A percentile compares a stretch with the other conserved stretches of the same genome.
phyloP scores from a whole-genome alignment of 1,140 invertebrate genomes.

The Saccostrea echinata region DNA sequence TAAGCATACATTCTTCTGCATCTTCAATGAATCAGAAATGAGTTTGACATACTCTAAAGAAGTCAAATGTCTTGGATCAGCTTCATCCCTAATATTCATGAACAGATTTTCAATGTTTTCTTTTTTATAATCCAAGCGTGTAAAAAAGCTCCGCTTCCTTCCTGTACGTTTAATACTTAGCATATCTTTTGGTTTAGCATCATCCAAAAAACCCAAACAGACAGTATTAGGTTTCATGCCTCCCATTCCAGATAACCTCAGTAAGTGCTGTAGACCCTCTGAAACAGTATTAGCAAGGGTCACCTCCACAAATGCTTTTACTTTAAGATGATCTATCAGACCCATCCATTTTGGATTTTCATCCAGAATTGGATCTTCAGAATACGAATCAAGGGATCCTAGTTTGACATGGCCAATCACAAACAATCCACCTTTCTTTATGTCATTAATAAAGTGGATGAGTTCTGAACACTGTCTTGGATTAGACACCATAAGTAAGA shows the following conservation, averaged over 20 bases:
- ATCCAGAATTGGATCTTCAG: conserved; percentile 79
- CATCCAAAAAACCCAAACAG: conserved; percentile 88
- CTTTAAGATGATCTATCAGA: conserved; percentile 91
- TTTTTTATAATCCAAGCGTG: conserved; percentile 52
- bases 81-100: conserved; percentile 69
- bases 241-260: conserved; percentile 95
- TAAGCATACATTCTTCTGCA: conserved; percentile 97
- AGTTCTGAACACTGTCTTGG: conserved; percentile 94
- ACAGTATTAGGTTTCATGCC: conserved; percentile 99
- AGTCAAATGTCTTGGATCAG: conserved; percentile 73
- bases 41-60: conserved; percentile 92
- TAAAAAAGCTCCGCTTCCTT: conserved; percentile 58
- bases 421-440: conserved; percentile 98
- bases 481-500: conserved; percentile 94
- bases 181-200: conserved; percentile 68
- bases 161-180: conserved; percentile 54
- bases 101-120: conserved; percentile 65
- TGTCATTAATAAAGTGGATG: conserved; percentile 98
- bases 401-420: conserved; percentile 95
- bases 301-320: conserved; percentile 98
- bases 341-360: conserved; percentile 93
- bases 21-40: conserved; percentile 89
- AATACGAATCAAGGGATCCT: conserved; percentile 72
- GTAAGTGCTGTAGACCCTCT: conserved; percentile 94
- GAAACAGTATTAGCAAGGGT: conserved; percentile 92